Evolutionary conservation across 2,888 invertebrate genomes (phyloP), one percentile per base, ranked within the genome.

Genomic region (Macrosoma leucophasiata): DNA sequence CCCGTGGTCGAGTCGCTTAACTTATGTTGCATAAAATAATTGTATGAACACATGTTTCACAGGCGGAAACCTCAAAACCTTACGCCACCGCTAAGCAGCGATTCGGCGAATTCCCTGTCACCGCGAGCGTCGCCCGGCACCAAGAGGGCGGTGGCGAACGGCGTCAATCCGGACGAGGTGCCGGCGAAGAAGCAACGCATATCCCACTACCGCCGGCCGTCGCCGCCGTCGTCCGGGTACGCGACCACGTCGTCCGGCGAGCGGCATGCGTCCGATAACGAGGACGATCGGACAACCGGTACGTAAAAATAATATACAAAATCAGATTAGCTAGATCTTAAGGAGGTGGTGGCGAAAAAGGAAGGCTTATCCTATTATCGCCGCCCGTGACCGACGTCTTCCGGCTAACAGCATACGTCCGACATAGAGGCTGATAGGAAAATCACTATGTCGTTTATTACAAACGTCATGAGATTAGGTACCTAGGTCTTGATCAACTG

Each of bases 21-120:
- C n/a, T n/a, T n/a, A n/a, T n/a, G n/a, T n/a, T n/a, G n/a, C n/a
- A n/a, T n/a, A n/a, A n/a, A n/a, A n/a, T n/a, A n/a, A n/a, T 24
- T 24, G 24, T 24, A n/a, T 24, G 13, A n/a, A 9, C 4, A 12
- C 12, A 24, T n/a, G 19, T 36, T 43, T 62, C 65, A 13, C 73
- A 91, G 93, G 73, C 91, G 93, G 68, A 95, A 95, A 86, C 95
- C 95, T 60, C 93, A 94, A 85, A 95, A 95, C 79, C 86, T 95
- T 59, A 95, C 95, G 41, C 95, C 95, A 40, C 95, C 95, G 20
- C 89, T 93, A 47, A 93, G 93, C 65, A 94, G 93, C 57, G 95
- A 95, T 63, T 92, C 93, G 19, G 92, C 94, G 23, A 93, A 93
- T 59, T 94, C 94, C 40, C 91, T 95, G 3, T 93, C 92, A 38